phyloP scores from a whole-genome alignment of 2,797 vertebrate genomes.

The Acomys russatus region DNA sequence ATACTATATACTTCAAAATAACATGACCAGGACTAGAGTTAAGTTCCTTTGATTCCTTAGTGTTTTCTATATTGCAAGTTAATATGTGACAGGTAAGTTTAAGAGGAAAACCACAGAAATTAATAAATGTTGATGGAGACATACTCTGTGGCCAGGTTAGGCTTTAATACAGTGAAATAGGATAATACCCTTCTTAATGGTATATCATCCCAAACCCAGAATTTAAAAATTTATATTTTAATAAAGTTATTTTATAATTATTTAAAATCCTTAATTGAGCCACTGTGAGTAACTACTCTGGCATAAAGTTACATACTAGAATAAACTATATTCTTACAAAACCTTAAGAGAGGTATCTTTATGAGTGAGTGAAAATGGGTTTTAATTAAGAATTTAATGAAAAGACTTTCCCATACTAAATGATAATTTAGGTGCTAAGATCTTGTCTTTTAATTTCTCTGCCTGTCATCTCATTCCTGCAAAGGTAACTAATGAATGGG shows the following conservation, averaged over 20 bases:
- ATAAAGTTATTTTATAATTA: not conserved
- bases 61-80: not conserved
- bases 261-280: conserved; percentile 36
- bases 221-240: not conserved
- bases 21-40: not conserved
- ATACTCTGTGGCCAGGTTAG: not conserved
- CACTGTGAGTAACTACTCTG: not conserved
- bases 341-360: not conserved
- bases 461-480: not conserved
- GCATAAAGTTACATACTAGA: conserved; percentile 9
- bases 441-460: conserved; percentile 43
- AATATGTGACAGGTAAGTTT: not conserved
- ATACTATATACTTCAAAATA: not conserved
- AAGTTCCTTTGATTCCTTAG: not conserved
- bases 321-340: conserved; percentile 15
- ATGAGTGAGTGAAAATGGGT: conserved; percentile 8
- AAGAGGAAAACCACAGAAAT: conserved; percentile 13
- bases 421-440: conserved; percentile 31
- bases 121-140: not conserved
- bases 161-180: not conserved
- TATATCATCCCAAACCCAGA: not conserved
- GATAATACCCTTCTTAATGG: not conserved
- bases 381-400: conserved; percentile 57
- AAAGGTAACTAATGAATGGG: conserved; percentile 1
- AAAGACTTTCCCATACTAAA: not conserved